These are phyloP conservation scores for Periplaneta americana DNA, from an alignment of 1,140 invertebrate genomes.

Conservation along the genomic window DNA sequence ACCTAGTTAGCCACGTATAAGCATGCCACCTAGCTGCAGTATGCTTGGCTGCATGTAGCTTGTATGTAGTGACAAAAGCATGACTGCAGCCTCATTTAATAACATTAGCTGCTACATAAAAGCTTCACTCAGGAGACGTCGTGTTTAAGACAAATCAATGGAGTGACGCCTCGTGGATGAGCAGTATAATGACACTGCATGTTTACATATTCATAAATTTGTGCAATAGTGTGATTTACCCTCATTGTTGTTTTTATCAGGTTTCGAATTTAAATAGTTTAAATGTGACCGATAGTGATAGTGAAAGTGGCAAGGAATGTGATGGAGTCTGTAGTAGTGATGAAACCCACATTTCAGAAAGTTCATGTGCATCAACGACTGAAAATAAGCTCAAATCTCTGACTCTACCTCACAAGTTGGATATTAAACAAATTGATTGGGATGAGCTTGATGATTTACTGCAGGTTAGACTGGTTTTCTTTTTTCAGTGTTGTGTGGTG, in stretches of 20 bases:
- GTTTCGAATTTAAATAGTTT: background rate
- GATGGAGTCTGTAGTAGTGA: background rate
- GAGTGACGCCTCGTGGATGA: too few relatives aligned
- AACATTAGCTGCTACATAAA: too few relatives aligned
- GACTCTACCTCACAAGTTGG: conserved; percentile 61
- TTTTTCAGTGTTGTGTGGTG: background rate
- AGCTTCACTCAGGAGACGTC: too few relatives aligned
- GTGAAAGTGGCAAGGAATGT: background rate
- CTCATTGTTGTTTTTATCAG: background rate
- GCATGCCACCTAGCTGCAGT: too few relatives aligned
- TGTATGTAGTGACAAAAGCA: too few relatives aligned
- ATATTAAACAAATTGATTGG: conserved; percentile 58
- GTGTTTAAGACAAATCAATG: too few relatives aligned
- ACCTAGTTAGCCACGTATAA: too few relatives aligned
- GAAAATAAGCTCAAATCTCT: conserved; percentile 25
- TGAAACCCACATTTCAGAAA: background rate
- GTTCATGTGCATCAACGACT: background rate
- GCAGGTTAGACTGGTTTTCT: conserved; percentile 37
- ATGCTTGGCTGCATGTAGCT: too few relatives aligned
- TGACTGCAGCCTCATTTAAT: too few relatives aligned
- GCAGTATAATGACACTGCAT: too few relatives aligned
- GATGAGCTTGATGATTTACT: conserved; percentile 64
- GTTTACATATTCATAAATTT: too few relatives aligned
- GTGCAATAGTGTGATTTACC: background rate
- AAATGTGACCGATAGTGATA: background rate